Conservation (phyloP, 2,113 vertebrate species). For the Planiliza haematocheilus region DNA sequence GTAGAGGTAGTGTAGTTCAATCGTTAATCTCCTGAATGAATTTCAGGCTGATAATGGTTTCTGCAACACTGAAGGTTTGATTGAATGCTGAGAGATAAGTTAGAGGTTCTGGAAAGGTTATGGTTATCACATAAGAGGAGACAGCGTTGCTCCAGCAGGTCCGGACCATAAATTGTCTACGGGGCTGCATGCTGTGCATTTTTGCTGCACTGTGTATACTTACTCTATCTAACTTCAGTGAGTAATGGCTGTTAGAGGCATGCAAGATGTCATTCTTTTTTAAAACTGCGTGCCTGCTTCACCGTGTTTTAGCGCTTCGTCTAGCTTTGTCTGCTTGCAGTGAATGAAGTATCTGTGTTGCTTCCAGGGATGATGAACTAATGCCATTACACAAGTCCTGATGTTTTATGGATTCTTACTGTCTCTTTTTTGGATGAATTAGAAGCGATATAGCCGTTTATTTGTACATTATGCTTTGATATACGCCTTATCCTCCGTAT, state of each 20-base stretch:
- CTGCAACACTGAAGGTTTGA: conserved; percentile 33
- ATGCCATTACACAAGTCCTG: neutral
- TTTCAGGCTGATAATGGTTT: conserved; percentile 35
- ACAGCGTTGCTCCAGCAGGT: neutral
- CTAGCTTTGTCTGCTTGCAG: neutral
- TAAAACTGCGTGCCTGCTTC: neutral
- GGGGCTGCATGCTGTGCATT: conserved; percentile 31
- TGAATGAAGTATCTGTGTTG: neutral
- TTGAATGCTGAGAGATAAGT: conserved; percentile 34
- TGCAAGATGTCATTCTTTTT: neutral
- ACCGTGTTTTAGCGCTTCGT: conserved; percentile 6
- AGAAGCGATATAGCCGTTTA: neutral
- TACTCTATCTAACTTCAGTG: conserved; percentile 5
- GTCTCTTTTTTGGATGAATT: neutral
- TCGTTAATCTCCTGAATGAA: conserved; percentile 32
- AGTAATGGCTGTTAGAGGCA: conserved; percentile 8
- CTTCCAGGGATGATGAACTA: conserved; percentile 9
- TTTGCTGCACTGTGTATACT: conserved; percentile 14
- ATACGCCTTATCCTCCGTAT: neutral
- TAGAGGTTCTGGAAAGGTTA: conserved; percentile 25
- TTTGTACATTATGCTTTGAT: conserved; percentile 3
- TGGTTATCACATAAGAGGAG: conserved; percentile 16
- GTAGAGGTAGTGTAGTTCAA: conserved; percentile 17
- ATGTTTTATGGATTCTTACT: neutral
- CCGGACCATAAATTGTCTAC: conserved; percentile 37